These are phyloP conservation scores for Sebastes elongatus DNA, from an alignment of 2,797 vertebrate genomes.

Conservation along the genomic window DNA sequence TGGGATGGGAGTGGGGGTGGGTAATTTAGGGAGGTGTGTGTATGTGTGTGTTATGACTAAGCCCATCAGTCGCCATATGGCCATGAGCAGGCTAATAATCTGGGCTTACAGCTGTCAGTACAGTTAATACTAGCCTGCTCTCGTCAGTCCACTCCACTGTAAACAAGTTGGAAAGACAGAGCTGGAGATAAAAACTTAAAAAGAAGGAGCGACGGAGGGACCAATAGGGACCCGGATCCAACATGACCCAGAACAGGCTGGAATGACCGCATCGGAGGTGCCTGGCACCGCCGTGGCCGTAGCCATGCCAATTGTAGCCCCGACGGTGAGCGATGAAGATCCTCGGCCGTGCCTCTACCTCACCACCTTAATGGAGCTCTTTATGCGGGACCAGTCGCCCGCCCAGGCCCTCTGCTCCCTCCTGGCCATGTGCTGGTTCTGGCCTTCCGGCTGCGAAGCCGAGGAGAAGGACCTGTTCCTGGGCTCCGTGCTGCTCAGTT, in stretches of 20 bases:
- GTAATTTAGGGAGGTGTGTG: constrained; percentile 33
- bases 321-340: constrained; percentile 13
- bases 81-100: constrained; percentile 86
- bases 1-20: background rate
- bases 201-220: background rate
- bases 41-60: constrained; percentile 71
- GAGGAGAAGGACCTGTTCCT: constrained; percentile 70
- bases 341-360: constrained; percentile 65
- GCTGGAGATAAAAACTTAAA: background rate
- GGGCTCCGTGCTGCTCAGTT: constrained; percentile 65
- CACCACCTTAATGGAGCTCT: constrained; percentile 64
- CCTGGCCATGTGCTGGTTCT: constrained; percentile 76
- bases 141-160: constrained; percentile 47
- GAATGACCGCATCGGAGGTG: constrained; percentile 31
- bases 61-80: constrained; percentile 80
- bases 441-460: constrained; percentile 49
- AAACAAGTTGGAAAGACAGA: constrained; percentile 45
- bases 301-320: constrained; percentile 1
- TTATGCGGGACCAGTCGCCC: constrained; percentile 61
- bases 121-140: constrained; percentile 59
- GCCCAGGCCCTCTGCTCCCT: constrained; percentile 67
- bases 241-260: constrained; percentile 43
- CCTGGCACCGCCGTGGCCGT: constrained; percentile 6
- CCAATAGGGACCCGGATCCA: background rate
- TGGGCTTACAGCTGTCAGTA: constrained; percentile 76